These are phyloP conservation scores for Anas platyrhynchos DNA, from an alignment of 2,113 vertebrate species.

Conservation along the genomic window DNA sequence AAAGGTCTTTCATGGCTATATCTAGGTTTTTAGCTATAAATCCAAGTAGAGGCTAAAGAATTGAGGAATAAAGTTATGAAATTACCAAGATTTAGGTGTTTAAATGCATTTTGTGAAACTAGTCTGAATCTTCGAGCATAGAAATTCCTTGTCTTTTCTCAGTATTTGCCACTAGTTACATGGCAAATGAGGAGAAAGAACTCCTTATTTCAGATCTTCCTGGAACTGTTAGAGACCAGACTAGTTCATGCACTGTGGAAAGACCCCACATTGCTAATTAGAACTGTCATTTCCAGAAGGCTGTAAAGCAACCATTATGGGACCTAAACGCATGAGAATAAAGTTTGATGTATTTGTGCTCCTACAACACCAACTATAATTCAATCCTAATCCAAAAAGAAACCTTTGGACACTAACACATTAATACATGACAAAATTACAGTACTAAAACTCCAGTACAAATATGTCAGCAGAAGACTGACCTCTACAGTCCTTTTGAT, in stretches of 20 bases:
- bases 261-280: neutral
- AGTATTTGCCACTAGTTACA: neutral
- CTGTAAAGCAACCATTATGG: neutral
- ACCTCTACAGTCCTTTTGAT: neutral
- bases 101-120: neutral
- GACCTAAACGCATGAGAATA: neutral
- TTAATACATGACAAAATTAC: neutral
- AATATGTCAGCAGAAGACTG: neutral
- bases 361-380: neutral
- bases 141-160: neutral
- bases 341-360: neutral
- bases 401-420: neutral
- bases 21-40: neutral
- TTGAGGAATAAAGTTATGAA: neutral
- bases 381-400: neutral
- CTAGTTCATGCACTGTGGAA: neutral
- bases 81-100: neutral
- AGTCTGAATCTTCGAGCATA: neutral
- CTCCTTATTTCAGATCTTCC: neutral
- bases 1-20: neutral
- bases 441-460: neutral
- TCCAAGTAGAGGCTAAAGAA: neutral
- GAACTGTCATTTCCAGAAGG: neutral
- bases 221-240: neutral
- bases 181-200: neutral